Percentiles rank a stretch among this genome's conserved stretches.
Evolutionary conservation across 53 echinoderm and acorn worm species (phyloP).

Genomic region (Patiria pectinifera): DNA sequence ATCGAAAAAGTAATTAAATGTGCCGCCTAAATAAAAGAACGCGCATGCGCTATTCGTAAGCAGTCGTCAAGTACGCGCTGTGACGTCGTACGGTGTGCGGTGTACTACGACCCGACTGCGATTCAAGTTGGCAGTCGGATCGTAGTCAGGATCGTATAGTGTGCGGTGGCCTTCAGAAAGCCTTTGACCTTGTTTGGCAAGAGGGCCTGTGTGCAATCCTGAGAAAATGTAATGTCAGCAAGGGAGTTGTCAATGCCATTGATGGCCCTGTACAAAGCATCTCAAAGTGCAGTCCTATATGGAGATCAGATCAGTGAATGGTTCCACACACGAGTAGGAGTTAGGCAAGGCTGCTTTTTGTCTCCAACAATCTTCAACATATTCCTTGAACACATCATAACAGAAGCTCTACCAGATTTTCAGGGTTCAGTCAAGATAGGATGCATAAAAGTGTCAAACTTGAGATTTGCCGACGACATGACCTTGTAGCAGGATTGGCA

Average conservation of each 20-base stretch:
- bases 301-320: background rate
- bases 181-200: slow-evolving; percentile 38
- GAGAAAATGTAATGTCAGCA: background rate
- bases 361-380: slow-evolving; percentile 50
- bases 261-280: background rate
- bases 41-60: too few species aligned
- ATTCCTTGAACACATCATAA: slow-evolving; percentile 60
- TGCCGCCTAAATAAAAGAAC: too few species aligned
- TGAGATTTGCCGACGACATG: background rate
- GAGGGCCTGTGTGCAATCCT: background rate
- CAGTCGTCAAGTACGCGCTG: too few species aligned
- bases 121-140: too few species aligned
- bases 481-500: background rate
- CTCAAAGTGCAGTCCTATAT: slow-evolving; percentile 1
- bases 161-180: background rate
- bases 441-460: background rate
- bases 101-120: too few species aligned
- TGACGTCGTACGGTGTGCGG: too few species aligned
- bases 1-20: too few species aligned
- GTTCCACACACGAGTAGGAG: slow-evolving; percentile 5
- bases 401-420: slow-evolving; percentile 17
- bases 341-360: slow-evolving; percentile 50
- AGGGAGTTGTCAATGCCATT: background rate
- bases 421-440: background rate
- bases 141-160: too few species aligned